These are phyloP conservation scores for Achlya flavicornis DNA, from an alignment of 2,888 invertebrate species.

Conservation along the genomic window DNA sequence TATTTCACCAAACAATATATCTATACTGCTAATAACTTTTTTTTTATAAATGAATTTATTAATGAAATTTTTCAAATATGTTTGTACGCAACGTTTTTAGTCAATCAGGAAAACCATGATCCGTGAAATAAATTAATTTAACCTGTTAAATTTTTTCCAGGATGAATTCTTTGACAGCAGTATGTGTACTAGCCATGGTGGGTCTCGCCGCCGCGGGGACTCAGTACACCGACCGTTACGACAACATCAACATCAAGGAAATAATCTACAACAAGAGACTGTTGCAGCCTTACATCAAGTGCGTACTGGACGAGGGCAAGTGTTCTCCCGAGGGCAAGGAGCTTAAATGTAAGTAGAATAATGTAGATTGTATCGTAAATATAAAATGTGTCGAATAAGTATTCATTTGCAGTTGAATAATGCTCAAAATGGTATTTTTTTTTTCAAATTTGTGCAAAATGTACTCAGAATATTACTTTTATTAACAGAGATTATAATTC, in stretches of 20 bases:
- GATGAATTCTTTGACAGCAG: slow-evolving; percentile 46
- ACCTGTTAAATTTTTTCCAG: slow-evolving; percentile 21
- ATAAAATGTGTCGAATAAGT: not conserved
- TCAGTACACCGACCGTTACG: slow-evolving; percentile 83
- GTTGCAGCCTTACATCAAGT: slow-evolving; percentile 85
- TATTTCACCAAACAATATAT: too few species aligned
- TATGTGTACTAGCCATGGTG: slow-evolving; percentile 51
- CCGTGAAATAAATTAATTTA: too few species aligned
- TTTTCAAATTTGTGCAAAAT: too few species aligned
- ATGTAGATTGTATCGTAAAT: not conserved
- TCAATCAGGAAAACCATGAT: too few species aligned
- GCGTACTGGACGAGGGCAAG: slow-evolving; percentile 82
- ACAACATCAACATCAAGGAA: slow-evolving; percentile 85
- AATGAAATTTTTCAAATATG: too few species aligned
- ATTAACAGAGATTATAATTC: too few species aligned
- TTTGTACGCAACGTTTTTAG: too few species aligned
- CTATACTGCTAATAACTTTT: too few species aligned
- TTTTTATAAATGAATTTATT: too few species aligned
- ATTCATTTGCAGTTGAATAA: too few species aligned
- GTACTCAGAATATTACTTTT: too few species aligned
- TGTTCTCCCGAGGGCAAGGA: slow-evolving; percentile 87
- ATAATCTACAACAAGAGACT: slow-evolving; percentile 86
- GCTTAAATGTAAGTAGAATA: slow-evolving; percentile 84
- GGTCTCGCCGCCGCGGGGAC: slow-evolving; percentile 26
- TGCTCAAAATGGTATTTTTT: too few species aligned